These are phyloP conservation scores for Drosophila limbata DNA, from an alignment of 2,888 invertebrate species.

Conservation along the genomic window DNA sequence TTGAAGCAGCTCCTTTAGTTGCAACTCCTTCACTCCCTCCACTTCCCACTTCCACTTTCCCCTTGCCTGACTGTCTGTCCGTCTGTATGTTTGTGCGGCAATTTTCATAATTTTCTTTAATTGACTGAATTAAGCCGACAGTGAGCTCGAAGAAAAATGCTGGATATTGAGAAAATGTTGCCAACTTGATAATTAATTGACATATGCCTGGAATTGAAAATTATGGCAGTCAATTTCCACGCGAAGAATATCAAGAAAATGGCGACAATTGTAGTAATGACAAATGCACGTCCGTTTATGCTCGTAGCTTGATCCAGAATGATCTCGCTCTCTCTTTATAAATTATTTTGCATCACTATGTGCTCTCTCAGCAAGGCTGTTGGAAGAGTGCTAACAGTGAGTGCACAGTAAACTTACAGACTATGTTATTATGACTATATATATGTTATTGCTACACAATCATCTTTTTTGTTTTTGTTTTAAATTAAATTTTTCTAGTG, in stretches of 20 bases:
- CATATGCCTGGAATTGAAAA: constrained; percentile 9
- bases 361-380: too few species aligned
- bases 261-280: too few species aligned
- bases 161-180: constrained; percentile 18
- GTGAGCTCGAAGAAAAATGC: neutral
- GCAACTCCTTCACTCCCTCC: neutral
- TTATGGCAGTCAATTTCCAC: neutral
- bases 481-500: too few species aligned
- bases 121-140: constrained; percentile 32
- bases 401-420: neutral
- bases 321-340: too few species aligned
- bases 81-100: constrained; percentile 5
- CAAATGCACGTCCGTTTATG: too few species aligned
- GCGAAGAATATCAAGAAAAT: neutral
- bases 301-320: too few species aligned
- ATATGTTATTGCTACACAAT: neutral
- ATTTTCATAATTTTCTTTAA: constrained; percentile 56
- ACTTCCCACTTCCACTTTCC: too few species aligned
- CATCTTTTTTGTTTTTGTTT: too few species aligned
- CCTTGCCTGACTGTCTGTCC: neutral
- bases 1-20: constrained; percentile 28
- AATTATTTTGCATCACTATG: too few species aligned
- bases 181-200: constrained; percentile 33
- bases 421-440: neutral
- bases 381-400: too few species aligned